These are phyloP conservation scores for Bedellia somnulentella DNA, from an alignment of 2,888 invertebrate species.

Conservation along the genomic window DNA sequence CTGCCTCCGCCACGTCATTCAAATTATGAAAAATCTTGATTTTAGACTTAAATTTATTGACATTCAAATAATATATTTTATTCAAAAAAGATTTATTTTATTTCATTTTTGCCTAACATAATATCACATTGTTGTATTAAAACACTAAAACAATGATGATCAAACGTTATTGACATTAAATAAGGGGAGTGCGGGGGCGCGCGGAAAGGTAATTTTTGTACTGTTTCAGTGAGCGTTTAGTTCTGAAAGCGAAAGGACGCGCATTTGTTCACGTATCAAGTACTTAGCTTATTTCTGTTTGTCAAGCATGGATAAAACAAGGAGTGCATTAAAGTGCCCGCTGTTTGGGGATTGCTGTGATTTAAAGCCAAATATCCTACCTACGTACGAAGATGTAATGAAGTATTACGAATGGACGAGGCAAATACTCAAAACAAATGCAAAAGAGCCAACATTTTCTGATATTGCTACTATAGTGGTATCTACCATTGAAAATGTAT, in stretches of 20 bases:
- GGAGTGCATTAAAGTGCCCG: conserved; percentile 9
- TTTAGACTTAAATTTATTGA: neutral
- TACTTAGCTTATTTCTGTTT: too few relatives aligned
- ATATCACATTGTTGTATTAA: neutral
- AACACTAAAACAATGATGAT: neutral
- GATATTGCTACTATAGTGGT: conserved; percentile 8
- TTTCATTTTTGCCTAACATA: neutral
- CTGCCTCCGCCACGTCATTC: conserved; percentile 5
- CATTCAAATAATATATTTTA: neutral
- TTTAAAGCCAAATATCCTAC: conserved; percentile 10
- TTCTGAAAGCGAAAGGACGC: neutral
- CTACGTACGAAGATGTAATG: conserved; percentile 12
- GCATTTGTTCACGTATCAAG: too few relatives aligned
- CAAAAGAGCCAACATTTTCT: conserved; percentile 8
- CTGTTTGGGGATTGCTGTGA: conserved; percentile 10
- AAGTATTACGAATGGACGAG: conserved; percentile 11
- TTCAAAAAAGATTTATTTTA: conserved; percentile 1
- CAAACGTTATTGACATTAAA: neutral
- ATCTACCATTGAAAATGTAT: conserved; percentile 8
- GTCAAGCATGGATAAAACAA: conserved; percentile 1
- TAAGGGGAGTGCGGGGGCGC: neutral
- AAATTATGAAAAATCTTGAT: conserved; percentile 3
- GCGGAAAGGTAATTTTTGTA: neutral
- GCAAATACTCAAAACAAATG: conserved; percentile 6
- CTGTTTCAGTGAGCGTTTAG: neutral